Evolutionary conservation across 1,140 invertebrate genomes (phyloP), one percentile per base, ranked within the genome.

Genomic region (Tetramorium simillimum): DNA sequence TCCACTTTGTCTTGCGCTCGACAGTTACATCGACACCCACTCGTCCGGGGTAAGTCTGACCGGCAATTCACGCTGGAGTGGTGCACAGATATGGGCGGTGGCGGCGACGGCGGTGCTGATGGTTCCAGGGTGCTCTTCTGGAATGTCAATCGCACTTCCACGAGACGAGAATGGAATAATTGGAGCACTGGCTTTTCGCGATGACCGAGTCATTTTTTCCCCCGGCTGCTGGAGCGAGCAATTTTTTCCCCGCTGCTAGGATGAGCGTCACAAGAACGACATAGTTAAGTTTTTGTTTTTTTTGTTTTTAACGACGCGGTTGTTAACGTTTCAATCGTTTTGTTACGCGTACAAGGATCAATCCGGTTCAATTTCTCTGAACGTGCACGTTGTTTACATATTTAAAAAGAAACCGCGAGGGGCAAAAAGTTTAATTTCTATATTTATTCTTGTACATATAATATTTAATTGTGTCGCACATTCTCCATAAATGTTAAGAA

Each of bases 1-100:
- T 65, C 51, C 60, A 84, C 88, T 87, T 87, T 85, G 78, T 89
- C 88, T 89, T 85, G 73, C 63, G 62, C 16, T 51, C 88, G 84
- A 89, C 65, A 88, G 72, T 51, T 78, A 88, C 65, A 89, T 85
- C 72, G 78, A 88, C 53, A 69, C 51, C 70, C 67, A 14, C 75
- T 76, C 65, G 72, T 69, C 87, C 58, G 40, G 58, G 86, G 16
- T 78, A 58, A 85, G 73, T 49, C 37, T 85, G 82, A 78, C 82
- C 82, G 72, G 73, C 72, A 40, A 53, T 77, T 77, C 72, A 16
- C 40, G 70, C 14, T 33, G 28, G n/a, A 56, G 80, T 62, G 24
- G 51, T 16, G 69, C 24, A 40, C 63, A 24, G 77, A 70, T 69
- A 81, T 46, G 33, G 14, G 51, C 5, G 5, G 18, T 12, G 76